Evolutionary conservation across 1,140 invertebrate genomes (phyloP).

Genomic region (Drosophila lacteicornis): DNA sequence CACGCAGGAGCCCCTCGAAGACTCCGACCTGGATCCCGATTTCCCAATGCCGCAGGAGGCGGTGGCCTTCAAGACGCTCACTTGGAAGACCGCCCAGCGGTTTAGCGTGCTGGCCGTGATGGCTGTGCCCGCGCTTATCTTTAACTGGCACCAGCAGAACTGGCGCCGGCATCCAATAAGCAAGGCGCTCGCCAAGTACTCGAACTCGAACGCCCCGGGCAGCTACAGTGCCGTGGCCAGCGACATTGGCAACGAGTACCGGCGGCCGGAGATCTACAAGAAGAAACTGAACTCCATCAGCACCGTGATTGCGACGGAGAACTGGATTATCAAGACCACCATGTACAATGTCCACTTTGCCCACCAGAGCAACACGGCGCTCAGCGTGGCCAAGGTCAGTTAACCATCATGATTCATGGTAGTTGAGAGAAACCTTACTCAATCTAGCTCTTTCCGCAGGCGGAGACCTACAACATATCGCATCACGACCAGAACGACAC

Average conservation of each 20-base stretch:
- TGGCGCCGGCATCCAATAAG: constrained; percentile 92
- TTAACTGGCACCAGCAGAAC: constrained; percentile 89
- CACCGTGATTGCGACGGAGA: constrained; percentile 92
- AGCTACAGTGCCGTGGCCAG: constrained; percentile 89
- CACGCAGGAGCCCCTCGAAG: constrained; percentile 67
- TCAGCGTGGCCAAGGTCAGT: constrained; percentile 89
- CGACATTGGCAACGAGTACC: constrained; percentile 92
- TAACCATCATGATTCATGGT: not conserved
- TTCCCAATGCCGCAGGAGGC: constrained; percentile 80
- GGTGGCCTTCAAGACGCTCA: constrained; percentile 84
- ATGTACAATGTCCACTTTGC: constrained; percentile 91
- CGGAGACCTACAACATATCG: constrained; percentile 90
- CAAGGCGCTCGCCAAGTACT: constrained; percentile 88
- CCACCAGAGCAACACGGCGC: constrained; percentile 91
- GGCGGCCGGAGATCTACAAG: constrained; percentile 85
- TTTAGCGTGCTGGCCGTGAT: constrained; percentile 84
- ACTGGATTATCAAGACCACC: constrained; percentile 94
- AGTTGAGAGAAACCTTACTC: not conserved
- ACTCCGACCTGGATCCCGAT: constrained; percentile 83
- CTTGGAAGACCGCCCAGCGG: constrained; percentile 81
- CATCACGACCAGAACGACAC: constrained; percentile 87
- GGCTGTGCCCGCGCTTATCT: constrained; percentile 84
- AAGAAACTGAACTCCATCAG: constrained; percentile 89
- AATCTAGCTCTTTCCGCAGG: constrained; percentile 78
- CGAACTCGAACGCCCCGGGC: constrained; percentile 87